phyloP scores from a whole-genome alignment of 2,797 vertebrate genomes.

The Echeneis naucrates region DNA sequence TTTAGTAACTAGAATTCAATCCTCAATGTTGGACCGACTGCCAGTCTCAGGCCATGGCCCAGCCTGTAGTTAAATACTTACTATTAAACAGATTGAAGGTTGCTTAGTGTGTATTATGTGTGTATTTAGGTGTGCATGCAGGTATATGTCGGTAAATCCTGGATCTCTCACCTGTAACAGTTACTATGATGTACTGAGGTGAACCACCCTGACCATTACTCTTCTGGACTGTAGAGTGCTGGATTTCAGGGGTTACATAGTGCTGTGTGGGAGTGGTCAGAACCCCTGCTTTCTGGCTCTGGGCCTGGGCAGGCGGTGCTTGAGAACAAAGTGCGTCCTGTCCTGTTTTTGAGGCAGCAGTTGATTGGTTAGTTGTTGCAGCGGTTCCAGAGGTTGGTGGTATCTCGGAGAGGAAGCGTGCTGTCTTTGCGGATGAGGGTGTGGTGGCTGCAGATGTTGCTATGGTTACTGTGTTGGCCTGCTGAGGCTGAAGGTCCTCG shows the following conservation, averaged over 20 bases:
- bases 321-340: constrained; percentile 80
- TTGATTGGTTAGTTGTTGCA: constrained; percentile 66
- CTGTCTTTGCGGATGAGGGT: constrained; percentile 78
- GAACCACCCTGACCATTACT: constrained; percentile 81
- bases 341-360: constrained; percentile 68
- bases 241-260: constrained; percentile 84
- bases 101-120: not conserved
- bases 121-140: not conserved
- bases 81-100: not conserved
- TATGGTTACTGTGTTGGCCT: constrained; percentile 80
- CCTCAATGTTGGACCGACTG: not conserved
- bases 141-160: not conserved
- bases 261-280: constrained; percentile 81
- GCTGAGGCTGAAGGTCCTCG: constrained; percentile 89
- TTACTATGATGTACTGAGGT: constrained; percentile 93
- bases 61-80: constrained; percentile 16
- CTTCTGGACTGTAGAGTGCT: constrained; percentile 76
- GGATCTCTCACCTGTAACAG: constrained; percentile 89
- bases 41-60: constrained; percentile 12
- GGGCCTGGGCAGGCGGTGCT: constrained; percentile 74
- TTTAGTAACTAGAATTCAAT: not conserved
- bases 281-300: constrained; percentile 75
- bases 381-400: constrained; percentile 75
- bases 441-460: constrained; percentile 80
- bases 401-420: constrained; percentile 88